Percentiles rank a stretch among this genome's conserved stretches.
Conservation (phyloP, 1,140 invertebrate species). For the Chymomyza costata region DNA sequence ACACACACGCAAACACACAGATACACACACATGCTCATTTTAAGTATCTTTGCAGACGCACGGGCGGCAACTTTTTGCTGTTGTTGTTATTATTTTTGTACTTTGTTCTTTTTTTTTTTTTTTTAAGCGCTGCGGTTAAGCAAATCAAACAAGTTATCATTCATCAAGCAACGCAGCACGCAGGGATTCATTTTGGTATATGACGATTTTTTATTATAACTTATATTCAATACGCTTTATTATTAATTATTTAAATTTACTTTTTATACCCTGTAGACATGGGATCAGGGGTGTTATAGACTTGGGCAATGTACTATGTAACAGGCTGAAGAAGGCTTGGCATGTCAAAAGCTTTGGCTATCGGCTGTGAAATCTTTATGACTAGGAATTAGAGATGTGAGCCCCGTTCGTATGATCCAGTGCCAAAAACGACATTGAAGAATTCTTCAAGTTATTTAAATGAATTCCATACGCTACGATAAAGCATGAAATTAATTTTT, state of each 20-base stretch:
- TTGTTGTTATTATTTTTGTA: slow-evolving; percentile 1
- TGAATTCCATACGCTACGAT: no score
- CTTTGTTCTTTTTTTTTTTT: slow-evolving; percentile 6
- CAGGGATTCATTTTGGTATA: slow-evolving; percentile 27
- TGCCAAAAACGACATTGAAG: no score
- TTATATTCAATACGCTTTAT: slow-evolving; percentile 31
- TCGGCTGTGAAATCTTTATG: no score
- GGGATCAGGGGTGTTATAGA: no score
- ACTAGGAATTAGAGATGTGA: no score
- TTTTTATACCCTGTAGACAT: no score
- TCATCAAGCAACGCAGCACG: slow-evolving; percentile 7
- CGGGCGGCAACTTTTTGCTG: slow-evolving; percentile 20
- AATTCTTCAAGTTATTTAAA: no score
- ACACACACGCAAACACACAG: neutral
- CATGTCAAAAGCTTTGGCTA: no score
- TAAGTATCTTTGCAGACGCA: slow-evolving; percentile 34
- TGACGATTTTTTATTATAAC: slow-evolving; percentile 29
- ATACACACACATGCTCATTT: slow-evolving; percentile 7
- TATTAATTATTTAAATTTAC: slow-evolving; percentile 39
- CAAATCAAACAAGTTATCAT: slow-evolving; percentile 31
- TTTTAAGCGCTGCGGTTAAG: slow-evolving; percentile 3
- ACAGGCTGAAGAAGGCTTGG: no score
- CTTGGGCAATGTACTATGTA: no score
- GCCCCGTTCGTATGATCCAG: no score
- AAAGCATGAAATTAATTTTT: no score